Percentiles rank a stretch among this genome's conserved stretches.
Evolutionary conservation across 2,888 invertebrate species (phyloP).

Genomic region (Pilophorus perplexus): DNA sequence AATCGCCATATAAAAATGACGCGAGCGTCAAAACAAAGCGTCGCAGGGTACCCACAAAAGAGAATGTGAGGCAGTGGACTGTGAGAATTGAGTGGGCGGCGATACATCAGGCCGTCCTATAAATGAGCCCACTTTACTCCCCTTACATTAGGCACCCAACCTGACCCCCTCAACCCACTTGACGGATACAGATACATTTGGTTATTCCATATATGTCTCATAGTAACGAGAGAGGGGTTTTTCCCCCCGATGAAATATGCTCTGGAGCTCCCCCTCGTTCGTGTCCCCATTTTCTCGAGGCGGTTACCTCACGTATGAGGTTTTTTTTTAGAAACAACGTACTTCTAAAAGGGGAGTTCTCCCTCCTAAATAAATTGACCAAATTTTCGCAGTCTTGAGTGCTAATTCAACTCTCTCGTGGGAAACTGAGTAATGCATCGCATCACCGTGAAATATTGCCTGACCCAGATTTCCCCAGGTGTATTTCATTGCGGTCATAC

Average conservation of each 20-base stretch:
- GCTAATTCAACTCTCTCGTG: not conserved
- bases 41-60: not conserved
- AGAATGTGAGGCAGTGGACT: constrained; percentile 28
- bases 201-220: constrained; percentile 36
- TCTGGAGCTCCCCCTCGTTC: constrained; percentile 3
- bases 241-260: constrained; percentile 14
- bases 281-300: constrained; percentile 3
- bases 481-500: too few species aligned
- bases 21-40: not conserved
- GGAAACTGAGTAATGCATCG: too few species aligned
- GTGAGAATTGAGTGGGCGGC: constrained; percentile 26
- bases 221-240: constrained; percentile 1
- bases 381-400: not conserved
- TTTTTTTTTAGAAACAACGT: too few species aligned
- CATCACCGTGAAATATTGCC: too few species aligned
- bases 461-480: too few species aligned
- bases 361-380: not conserved
- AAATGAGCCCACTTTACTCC: constrained; percentile 37
- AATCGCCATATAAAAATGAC: too few species aligned
- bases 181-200: constrained; percentile 36
- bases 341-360: not conserved
- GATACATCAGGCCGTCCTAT: constrained; percentile 33
- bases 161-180: not conserved
- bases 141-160: constrained; percentile 25
- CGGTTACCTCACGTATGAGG: constrained; percentile 6